Base-by-base conservation (phyloP, 2,113 vertebrate species). In the Gymnobelideus leadbeateri region DNA sequence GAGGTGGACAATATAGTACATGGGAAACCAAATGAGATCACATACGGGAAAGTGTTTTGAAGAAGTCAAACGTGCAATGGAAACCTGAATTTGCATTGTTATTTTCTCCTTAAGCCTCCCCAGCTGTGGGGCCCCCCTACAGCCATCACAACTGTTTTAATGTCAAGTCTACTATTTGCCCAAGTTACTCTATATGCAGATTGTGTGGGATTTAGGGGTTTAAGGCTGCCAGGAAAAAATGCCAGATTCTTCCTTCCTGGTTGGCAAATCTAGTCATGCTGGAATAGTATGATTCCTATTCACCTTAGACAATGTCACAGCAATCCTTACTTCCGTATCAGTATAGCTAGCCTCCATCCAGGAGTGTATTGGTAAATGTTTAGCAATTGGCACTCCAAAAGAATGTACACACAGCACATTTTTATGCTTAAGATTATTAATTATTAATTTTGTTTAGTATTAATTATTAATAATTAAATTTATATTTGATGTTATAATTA, bases 241-340 rank as follows among this genome's bases (percentile, higher is more conserved):
- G n/a, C n/a, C 68, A 84, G 37, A 50, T 25, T 90, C 89, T 90
- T 90, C 89, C 68, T 84, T 84, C 68, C 68, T 84, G 68, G n/a
- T 84, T 84, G n/a, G 68, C 37, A 84, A 77, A 43, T 84, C 16
- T 2, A 43, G 68, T 21, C 16, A 43, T 84, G 37, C 37, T 84
- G 68, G 68, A 84, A 84, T 43, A 84, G 37, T 37, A 37, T 68
- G 68, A 43, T 8, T 21, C 68, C n/a, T 43, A 37, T 21, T 84
- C 37, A 43, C n/a, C 37, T 84, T 84, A 84, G n/a, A 43, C 16
- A 43, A 84, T 84, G 68, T 43, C 37, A 84, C 68, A 43, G 68
- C 16, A 43, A 7, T 84, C n/a, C 68, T 84, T 84, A 19, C 14
- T 19, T 77, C 7, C 19, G 8, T 9, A 21, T 37, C 61, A 19